phyloP scores from a whole-genome alignment of 2,113 vertebrate species.

The Eudorcas thomsonii region DNA sequence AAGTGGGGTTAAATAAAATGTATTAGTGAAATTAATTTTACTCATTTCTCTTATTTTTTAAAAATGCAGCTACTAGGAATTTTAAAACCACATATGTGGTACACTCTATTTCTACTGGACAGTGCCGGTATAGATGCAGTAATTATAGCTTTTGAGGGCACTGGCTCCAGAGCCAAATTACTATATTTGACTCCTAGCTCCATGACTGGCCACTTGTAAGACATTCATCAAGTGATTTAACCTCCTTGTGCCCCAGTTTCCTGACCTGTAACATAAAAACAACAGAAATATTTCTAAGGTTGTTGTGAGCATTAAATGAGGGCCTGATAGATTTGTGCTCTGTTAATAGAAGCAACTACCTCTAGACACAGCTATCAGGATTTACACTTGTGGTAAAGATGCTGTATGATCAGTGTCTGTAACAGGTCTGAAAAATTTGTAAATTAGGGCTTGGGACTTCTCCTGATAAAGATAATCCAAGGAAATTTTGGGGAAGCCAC shows the following conservation, averaged over 20 bases:
- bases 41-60: neutral
- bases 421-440: neutral
- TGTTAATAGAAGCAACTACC: neutral
- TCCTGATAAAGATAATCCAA: neutral
- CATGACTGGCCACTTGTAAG: neutral
- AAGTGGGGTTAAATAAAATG: neutral
- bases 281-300: neutral
- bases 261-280: neutral
- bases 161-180: neutral
- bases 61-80: neutral
- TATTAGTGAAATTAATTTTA: slow-evolving; percentile 9
- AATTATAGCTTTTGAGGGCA: neutral
- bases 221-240: neutral
- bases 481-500: neutral
- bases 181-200: neutral
- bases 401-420: neutral
- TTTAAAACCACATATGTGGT: neutral
- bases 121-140: neutral
- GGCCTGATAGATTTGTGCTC: neutral
- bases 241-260: neutral
- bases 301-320: neutral
- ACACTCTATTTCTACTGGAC: neutral
- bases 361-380: neutral
- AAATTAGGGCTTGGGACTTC: neutral
- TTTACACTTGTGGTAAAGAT: neutral